A percentile compares a stretch with the other conserved stretches of the same genome.
Conservation (phyloP, 2,888 invertebrate species). For the Neria commutata region DNA sequence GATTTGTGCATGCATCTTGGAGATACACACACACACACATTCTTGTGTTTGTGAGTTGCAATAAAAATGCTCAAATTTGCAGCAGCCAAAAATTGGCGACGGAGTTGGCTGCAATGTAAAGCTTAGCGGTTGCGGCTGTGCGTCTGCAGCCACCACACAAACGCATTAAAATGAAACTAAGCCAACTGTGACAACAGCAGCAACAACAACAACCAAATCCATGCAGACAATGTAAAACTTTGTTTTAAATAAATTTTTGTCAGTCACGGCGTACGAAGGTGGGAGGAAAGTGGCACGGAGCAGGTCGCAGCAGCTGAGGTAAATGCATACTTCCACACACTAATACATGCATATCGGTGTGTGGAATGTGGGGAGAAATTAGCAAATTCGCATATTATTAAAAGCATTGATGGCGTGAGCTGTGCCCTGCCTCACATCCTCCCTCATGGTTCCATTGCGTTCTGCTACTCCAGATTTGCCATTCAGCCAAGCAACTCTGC, state of each 20-base stretch:
- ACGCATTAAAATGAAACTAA: neutral
- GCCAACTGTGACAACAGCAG: neutral
- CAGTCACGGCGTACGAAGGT: neutral
- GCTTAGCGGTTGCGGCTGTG: too few relatives aligned
- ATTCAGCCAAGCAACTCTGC: too few relatives aligned
- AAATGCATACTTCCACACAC: too few relatives aligned
- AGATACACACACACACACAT: too few relatives aligned
- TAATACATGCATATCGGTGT: neutral
- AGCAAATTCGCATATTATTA: neutral
- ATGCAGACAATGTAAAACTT: neutral
- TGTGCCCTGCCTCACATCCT: neutral
- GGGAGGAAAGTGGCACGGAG: too few relatives aligned
- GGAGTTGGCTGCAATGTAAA: neutral
- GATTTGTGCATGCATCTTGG: too few relatives aligned
- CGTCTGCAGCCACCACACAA: neutral
- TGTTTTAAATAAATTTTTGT: neutral
- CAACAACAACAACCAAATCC: neutral
- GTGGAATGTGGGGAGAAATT: neutral
- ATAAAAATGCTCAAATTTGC: neutral
- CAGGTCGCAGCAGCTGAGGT: too few relatives aligned
- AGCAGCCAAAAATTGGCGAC: neutral
- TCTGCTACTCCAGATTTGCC: too few relatives aligned
- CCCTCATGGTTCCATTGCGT: too few relatives aligned
- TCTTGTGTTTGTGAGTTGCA: neutral
- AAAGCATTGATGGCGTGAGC: neutral